Conservation (phyloP, 2,113 vertebrate species). For the Antennarius striatus region DNA sequence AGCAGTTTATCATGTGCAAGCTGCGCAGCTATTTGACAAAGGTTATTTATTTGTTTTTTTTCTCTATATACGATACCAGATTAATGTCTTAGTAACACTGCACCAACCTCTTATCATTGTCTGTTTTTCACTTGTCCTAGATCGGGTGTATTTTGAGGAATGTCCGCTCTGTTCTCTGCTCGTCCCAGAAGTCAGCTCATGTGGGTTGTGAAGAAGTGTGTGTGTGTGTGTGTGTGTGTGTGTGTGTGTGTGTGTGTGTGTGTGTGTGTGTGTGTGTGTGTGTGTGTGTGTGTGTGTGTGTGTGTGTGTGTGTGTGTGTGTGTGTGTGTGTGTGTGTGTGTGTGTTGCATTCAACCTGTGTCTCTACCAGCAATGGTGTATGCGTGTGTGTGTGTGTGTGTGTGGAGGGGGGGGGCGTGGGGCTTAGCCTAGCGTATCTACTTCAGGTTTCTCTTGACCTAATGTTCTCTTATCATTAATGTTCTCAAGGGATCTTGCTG, state of each 20-base stretch:
- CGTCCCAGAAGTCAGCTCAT: slow-evolving; percentile 64
- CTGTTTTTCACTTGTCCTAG: slow-evolving; percentile 71
- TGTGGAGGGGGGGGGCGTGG: too few relatives aligned
- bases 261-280: slow-evolving; percentile 27
- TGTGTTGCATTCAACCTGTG: slow-evolving; percentile 22
- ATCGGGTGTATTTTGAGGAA: slow-evolving; percentile 73
- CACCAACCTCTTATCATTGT: slow-evolving; percentile 69
- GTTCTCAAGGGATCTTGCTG: slow-evolving; percentile 56
- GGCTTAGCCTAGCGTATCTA: slow-evolving; percentile 54
- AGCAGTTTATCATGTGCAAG: slow-evolving; percentile 50
- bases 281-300: slow-evolving; percentile 27
- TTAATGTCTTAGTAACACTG: slow-evolving; percentile 61
- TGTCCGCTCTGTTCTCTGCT: slow-evolving; percentile 62
- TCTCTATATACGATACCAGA: slow-evolving; percentile 32
- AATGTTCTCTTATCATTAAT: slow-evolving; percentile 63
- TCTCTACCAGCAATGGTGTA: slow-evolving; percentile 44
- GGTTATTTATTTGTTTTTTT: slow-evolving; percentile 54
- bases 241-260: not conserved
- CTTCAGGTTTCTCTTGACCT: slow-evolving; percentile 55
- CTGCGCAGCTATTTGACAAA: slow-evolving; percentile 58
- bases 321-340: slow-evolving; percentile 28
- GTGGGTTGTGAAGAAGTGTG: slow-evolving; percentile 34
- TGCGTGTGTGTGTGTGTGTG: slow-evolving; percentile 4
- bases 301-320: not conserved
- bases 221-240: not conserved